Base-by-base conservation (phyloP, 53 echinoderm and acorn worm genomes). In the Arbacia lixula region DNA sequence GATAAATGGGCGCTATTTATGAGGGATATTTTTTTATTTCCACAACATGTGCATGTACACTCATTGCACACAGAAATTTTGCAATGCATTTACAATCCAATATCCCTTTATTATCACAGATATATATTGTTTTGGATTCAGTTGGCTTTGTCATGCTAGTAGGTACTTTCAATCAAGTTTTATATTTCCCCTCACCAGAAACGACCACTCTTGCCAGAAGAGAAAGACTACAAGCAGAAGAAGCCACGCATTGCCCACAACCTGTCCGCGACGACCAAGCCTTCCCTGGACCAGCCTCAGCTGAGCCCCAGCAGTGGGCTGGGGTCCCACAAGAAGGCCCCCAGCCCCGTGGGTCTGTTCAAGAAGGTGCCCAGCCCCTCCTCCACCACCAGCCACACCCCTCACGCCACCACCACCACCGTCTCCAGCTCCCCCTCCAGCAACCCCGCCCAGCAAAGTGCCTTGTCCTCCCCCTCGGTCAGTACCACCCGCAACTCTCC, bases 171-270 rank as follows among this genome's bases (percentile, higher is more conserved):
- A 46, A 46, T 10, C 14, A 10, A 10, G 14, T 46, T 46, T 46
- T 46, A 10, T 46, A 14, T 53, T 9, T 49, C 19, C 16, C 36
- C 22, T 76, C 14, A 53, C 33, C 78, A 93, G 81, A 95, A 95
- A 84, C 85, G 95, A 85, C 84, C 90, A 31, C 88, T 95, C 91
- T 91, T 95, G 91, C 95, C 95, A 72, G 91, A 91, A 36, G 89
- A 86, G 35, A 84, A 43, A 12, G 93, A 93, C 73, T 93, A 84
- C 83, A 95, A 93, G 76, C 72, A 88, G 17, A 95, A 95, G 65
- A 95, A 95, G 64, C 50, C 87, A 50, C 89, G 95, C 19, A 91
- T 93, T 32, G 93, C 93, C 69, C 95, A 95, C 68, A 89, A 91
- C 62, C 43, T 28, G 12, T 50, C 66, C 49, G 49, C 30, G 65